Conservation (phyloP, 2,113 vertebrate genomes). For the Sprattus sprattus region DNA sequence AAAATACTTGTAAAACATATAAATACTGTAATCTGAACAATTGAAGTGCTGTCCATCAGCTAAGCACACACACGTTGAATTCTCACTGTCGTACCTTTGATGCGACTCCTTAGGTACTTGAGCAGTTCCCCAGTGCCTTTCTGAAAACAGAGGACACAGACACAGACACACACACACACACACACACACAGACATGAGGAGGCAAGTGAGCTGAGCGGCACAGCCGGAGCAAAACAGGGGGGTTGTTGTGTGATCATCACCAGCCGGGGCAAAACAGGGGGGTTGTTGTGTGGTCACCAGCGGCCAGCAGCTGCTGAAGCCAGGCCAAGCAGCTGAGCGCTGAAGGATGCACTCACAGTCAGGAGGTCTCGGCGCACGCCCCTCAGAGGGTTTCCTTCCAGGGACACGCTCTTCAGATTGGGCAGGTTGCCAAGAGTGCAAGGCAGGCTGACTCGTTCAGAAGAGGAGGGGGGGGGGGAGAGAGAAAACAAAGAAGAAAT, state of each 20-base stretch:
- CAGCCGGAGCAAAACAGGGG: background rate
- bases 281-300: background rate
- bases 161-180: too few relatives aligned
- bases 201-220: background rate
- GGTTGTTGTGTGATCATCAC: background rate
- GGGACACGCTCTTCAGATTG: conserved; percentile 80
- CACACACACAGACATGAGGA: background rate
- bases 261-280: background rate
- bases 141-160: conserved; percentile 57
- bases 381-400: conserved; percentile 93
- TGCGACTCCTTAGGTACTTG: conserved; percentile 86
- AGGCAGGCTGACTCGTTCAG: conserved; percentile 78
- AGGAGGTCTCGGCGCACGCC: conserved; percentile 88
- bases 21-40: background rate
- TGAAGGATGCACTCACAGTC: conserved; percentile 70
- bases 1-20: background rate
- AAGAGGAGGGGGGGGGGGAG: background rate
- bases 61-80: background rate
- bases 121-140: conserved; percentile 93
- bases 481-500: background rate
- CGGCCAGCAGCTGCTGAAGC: background rate
- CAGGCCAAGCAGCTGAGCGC: background rate
- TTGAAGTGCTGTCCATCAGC: background rate
- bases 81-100: conserved; percentile 76
- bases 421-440: conserved; percentile 82